Evolutionary conservation across 2,797 vertebrate species (phyloP).

Genomic region (Podarcis siculus): DNA sequence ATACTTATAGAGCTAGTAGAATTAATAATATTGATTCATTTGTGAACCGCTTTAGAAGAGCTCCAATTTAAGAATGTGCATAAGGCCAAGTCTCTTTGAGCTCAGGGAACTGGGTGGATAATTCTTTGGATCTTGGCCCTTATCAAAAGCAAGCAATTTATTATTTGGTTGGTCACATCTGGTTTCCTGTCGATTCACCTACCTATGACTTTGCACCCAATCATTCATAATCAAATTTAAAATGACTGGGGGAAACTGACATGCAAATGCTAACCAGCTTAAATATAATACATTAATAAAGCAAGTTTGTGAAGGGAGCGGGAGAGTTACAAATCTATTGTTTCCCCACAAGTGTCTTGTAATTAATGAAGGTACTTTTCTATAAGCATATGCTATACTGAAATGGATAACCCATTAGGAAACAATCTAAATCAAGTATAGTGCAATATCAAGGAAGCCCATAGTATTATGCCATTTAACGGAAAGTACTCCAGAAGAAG

Average conservation of each 20-base stretch:
- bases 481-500: background rate
- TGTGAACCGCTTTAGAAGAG: background rate
- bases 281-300: no score
- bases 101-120: background rate
- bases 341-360: background rate
- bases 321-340: background rate
- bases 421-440: background rate
- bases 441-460: background rate
- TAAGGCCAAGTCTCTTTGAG: background rate
- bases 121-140: background rate
- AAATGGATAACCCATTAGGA: background rate
- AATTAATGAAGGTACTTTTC: background rate
- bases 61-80: background rate
- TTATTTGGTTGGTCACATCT: background rate
- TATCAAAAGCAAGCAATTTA: background rate
- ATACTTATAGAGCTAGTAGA: accelerated
- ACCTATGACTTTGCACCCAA: no score
- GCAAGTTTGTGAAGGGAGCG: no score
- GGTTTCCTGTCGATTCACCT: background rate
- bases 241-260: background rate
- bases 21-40: background rate
- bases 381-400: background rate
- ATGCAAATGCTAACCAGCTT: no score
- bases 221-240: background rate
- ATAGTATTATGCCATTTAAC: background rate